A percentile compares a stretch with the other conserved stretches of the same genome.
These are phyloP conservation scores for Hirtodrosophila confusa DNA, from an alignment of 2,888 invertebrate genomes.

Conservation along the genomic window DNA sequence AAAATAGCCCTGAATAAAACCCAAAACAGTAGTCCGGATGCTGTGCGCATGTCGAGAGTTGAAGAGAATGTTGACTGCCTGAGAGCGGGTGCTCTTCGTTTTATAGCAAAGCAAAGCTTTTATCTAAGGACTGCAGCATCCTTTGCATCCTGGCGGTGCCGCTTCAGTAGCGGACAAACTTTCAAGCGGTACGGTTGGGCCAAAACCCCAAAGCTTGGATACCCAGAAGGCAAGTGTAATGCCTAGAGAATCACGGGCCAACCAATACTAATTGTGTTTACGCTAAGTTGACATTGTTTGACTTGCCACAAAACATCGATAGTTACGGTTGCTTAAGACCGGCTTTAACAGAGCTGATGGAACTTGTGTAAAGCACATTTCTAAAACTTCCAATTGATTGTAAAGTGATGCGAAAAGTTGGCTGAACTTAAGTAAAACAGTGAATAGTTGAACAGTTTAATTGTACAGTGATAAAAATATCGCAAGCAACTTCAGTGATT, in stretches of 20 bases:
- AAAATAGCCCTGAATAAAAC: conserved; percentile 48
- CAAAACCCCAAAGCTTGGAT: conserved; percentile 11
- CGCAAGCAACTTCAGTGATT: too few species aligned
- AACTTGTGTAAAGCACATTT: background rate
- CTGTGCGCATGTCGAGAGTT: conserved; percentile 64
- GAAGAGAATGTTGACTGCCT: background rate
- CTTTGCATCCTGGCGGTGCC: conserved; percentile 22
- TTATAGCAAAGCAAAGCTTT: conserved; percentile 65
- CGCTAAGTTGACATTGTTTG: conserved; percentile 46
- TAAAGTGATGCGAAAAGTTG: too few species aligned
- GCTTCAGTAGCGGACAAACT: conserved; percentile 76
- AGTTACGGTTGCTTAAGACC: background rate
- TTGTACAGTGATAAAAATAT: too few species aligned
- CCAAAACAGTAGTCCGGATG: conserved; percentile 59
- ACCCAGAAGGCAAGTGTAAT: conserved; percentile 2
- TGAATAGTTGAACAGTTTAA: too few species aligned
- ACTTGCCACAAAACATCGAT: conserved; percentile 2
- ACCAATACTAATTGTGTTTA: conserved; percentile 28
- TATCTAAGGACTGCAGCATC: conserved; percentile 56
- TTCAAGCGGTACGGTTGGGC: conserved; percentile 70
- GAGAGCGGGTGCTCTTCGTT: conserved; percentile 10
- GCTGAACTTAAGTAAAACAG: too few species aligned
- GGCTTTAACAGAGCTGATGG: background rate
- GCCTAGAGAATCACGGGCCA: conserved; percentile 19
- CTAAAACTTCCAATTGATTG: too few species aligned